Evolutionary conservation across 2,797 vertebrate genomes (phyloP), one percentile per base, ranked within the genome.

Genomic region (Cryptoprocta ferox): DNA sequence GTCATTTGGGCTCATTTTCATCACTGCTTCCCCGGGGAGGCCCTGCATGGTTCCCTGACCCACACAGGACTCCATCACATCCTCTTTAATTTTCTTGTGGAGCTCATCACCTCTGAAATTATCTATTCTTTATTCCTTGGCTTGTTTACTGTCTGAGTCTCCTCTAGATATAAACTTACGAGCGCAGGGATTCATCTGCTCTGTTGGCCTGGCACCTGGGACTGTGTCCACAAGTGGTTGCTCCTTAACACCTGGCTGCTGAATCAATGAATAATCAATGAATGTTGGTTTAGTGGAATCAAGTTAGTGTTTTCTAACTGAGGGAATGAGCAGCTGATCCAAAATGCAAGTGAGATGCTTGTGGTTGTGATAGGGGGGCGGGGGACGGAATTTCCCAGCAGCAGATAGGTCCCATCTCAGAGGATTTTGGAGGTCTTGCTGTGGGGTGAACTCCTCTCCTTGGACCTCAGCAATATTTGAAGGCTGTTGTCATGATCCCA

Each of bases 11-110:
- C 61, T 66, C 86, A 2, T 9, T 42, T 24, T n/a, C 2, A 12
- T 37, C 10, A 6, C 18, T 50, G 30, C 30, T 30, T 66, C 42
- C 42, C 61, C 1, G 7, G 2, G 3, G 48, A 37, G 39, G 13
- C 7, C 61, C 95, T 12, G 14, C 18, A 32, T 8, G 11, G 21
- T 21, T 68, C 10, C n/a, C 42, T 0, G 1, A 13, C 24, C 35
- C 24, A 9, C 4, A 10, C 4, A 6, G 11, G 0, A 1, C 10
- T 35, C 13, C 7, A 10, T 5, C 76, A 0, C 0, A 1, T 13
- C 32, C 30, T 66, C 19, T n/a, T 59, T 32, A 18, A 6, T 24
- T 82, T 61, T 53, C 63, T 28, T 3, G 7, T 2, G 30, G 45
- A 9, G 3, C 63, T 73, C 35, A 2, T 53, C 35, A 0, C 5